Conservation (phyloP, 2,888 invertebrate genomes). For the Ptychoptera contaminata region DNA sequence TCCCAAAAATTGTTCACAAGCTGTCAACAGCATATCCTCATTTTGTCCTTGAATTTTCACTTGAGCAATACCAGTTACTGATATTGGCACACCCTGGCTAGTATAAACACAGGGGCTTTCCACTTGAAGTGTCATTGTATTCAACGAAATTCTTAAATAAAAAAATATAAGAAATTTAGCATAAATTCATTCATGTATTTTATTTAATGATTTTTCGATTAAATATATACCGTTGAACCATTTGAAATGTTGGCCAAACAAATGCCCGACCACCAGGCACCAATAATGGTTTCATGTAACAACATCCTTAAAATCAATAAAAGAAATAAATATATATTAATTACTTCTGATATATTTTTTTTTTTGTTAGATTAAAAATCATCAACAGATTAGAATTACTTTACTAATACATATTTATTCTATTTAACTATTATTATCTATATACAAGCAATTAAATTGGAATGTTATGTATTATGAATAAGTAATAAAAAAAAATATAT, state of each 20-base stretch:
- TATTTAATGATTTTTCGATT: conserved; percentile 2
- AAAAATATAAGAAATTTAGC: conserved; percentile 1
- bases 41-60: conserved; percentile 67
- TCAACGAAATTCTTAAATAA: conserved; percentile 68
- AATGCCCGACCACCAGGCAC: conserved; percentile 95
- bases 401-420: too few relatives aligned
- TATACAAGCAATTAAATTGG: too few relatives aligned
- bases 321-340: conserved; percentile 3
- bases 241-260: conserved; percentile 88
- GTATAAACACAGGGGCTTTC: conserved; percentile 94
- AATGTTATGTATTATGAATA: too few relatives aligned
- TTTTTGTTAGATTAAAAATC: background rate
- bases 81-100: conserved; percentile 90
- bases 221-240: conserved; percentile 50
- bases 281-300: conserved; percentile 79
- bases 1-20: conserved; percentile 87
- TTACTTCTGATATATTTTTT: background rate
- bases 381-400: background rate
- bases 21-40: conserved; percentile 58
- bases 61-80: conserved; percentile 95
- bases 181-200: background rate
- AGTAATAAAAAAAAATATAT: too few relatives aligned
- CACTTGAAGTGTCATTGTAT: conserved; percentile 94
- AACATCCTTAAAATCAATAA: conserved; percentile 59
- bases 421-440: too few relatives aligned